phyloP scores from a whole-genome alignment of 1,140 invertebrate genomes.

The Neodiprion fabricii region DNA sequence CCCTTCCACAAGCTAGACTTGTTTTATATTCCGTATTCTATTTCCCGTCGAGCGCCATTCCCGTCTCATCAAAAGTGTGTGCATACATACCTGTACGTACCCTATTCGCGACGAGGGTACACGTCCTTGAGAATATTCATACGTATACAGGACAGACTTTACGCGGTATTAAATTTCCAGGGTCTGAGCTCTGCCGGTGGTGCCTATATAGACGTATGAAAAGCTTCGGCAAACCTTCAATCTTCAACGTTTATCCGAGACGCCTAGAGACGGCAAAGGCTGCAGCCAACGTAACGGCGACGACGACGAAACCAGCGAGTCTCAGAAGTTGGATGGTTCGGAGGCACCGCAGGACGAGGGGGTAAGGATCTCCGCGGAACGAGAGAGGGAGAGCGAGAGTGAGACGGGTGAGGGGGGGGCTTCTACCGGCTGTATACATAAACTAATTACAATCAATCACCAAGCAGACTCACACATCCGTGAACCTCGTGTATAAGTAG shows the following conservation, averaged over 20 bases:
- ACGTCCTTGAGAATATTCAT: neutral
- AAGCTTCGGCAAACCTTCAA: neutral
- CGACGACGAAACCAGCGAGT: neutral
- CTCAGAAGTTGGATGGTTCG: neutral
- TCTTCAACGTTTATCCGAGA: slow-evolving; percentile 5
- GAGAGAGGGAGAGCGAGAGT: slow-evolving; percentile 21
- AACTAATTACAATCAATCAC: slow-evolving; percentile 46
- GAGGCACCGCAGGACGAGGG: neutral
- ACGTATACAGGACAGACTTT: neutral
- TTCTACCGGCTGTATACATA: slow-evolving; percentile 27
- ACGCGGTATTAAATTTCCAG: slow-evolving; percentile 3
- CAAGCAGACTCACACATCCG: slow-evolving; percentile 12
- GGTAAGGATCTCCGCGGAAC: slow-evolving; percentile 18
- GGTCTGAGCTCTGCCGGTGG: neutral
- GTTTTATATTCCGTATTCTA: too few species aligned
- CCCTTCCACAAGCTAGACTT: too few species aligned
- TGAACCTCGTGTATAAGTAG: neutral
- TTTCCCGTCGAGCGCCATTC: too few species aligned
- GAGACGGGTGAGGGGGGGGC: slow-evolving; percentile 17
- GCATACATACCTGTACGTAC: too few species aligned
- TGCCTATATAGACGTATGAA: neutral
- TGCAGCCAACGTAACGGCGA: too few species aligned
- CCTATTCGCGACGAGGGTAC: neutral
- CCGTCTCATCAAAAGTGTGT: too few species aligned
- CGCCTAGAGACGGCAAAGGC: slow-evolving; percentile 3